These are phyloP conservation scores for Mythimna pallens DNA, from an alignment of 2,888 invertebrate species.

Conservation along the genomic window DNA sequence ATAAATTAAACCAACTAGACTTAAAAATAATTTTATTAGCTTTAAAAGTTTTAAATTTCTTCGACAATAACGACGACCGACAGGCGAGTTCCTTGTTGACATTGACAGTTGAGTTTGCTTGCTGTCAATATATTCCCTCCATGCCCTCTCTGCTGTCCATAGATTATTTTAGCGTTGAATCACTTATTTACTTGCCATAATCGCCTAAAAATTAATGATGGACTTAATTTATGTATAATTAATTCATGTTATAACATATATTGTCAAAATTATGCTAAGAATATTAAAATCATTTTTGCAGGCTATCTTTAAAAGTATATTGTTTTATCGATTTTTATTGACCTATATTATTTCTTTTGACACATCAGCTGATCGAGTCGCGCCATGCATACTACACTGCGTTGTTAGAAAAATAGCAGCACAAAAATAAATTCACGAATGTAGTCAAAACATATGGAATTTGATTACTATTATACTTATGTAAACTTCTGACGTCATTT, in stretches of 20 bases:
- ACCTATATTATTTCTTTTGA: constrained; percentile 16
- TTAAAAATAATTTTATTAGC: not conserved
- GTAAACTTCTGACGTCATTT: constrained; percentile 12
- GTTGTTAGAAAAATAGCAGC: constrained; percentile 23
- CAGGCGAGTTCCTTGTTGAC: not conserved
- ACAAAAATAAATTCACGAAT: constrained; percentile 11
- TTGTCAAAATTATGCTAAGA: not conserved
- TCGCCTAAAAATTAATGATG: constrained; percentile 23
- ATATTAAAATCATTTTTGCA: not conserved
- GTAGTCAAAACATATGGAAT: not conserved
- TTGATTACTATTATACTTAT: not conserved
- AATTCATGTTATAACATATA: not conserved
- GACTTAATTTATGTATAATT: too few relatives aligned
- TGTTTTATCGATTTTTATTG: constrained; percentile 24
- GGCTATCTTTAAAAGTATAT: not conserved
- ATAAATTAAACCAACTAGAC: constrained; percentile 22
- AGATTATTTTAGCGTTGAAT: not conserved
- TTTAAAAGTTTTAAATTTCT: constrained; percentile 36
- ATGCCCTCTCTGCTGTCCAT: not conserved
- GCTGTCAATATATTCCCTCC: not conserved
- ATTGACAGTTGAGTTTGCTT: not conserved
- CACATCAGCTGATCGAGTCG: constrained; percentile 40
- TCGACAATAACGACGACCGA: constrained; percentile 7
- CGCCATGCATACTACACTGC: constrained; percentile 1
- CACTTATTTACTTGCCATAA: not conserved